These are phyloP conservation scores for Etheostoma cragini DNA, from an alignment of 2,113 vertebrate genomes.

Conservation along the genomic window DNA sequence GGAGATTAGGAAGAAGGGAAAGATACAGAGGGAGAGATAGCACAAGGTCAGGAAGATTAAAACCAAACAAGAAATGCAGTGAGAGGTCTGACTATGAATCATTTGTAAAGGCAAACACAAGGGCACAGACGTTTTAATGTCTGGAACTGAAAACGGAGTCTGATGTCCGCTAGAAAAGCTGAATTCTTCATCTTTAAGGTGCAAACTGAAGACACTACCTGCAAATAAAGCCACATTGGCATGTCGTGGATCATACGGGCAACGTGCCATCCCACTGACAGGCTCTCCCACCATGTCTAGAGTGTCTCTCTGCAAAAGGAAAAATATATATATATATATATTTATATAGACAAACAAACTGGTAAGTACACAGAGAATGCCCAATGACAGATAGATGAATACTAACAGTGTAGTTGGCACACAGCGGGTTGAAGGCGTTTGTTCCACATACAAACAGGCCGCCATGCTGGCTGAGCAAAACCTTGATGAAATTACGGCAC, in stretches of 20 bases:
- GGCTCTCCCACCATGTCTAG: conserved; percentile 91
- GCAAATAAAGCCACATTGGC: conserved; percentile 97
- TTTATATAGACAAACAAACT: conserved; percentile 25
- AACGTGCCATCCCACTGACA: conserved; percentile 96
- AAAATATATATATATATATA: background rate
- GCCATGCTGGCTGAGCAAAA: conserved; percentile 89
- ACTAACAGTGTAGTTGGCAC: conserved; percentile 97
- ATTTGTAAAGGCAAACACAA: conserved; percentile 72
- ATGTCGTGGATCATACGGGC: conserved; percentile 96
- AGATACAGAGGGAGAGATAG: conserved; percentile 72
- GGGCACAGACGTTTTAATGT: conserved; percentile 36
- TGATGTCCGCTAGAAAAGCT: conserved; percentile 14
- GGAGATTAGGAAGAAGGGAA: conserved; percentile 59
- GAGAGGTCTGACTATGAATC: conserved; percentile 73
- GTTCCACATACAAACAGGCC: conserved; percentile 96
- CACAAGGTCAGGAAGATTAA: conserved; percentile 79
- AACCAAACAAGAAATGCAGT: conserved; percentile 70
- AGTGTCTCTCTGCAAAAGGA: conserved; percentile 88
- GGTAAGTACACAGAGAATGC: conserved; percentile 41
- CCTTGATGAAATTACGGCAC: conserved; percentile 97
- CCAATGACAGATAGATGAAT: conserved; percentile 42
- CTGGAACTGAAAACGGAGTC: conserved; percentile 38
- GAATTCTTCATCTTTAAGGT: background rate
- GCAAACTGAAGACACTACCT: conserved; percentile 79
- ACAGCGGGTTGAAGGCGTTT: conserved; percentile 97